Evolutionary conservation across 2,113 vertebrate genomes (phyloP), one percentile per base, ranked within the genome.

Genomic region (Peromyscus leucopus): DNA sequence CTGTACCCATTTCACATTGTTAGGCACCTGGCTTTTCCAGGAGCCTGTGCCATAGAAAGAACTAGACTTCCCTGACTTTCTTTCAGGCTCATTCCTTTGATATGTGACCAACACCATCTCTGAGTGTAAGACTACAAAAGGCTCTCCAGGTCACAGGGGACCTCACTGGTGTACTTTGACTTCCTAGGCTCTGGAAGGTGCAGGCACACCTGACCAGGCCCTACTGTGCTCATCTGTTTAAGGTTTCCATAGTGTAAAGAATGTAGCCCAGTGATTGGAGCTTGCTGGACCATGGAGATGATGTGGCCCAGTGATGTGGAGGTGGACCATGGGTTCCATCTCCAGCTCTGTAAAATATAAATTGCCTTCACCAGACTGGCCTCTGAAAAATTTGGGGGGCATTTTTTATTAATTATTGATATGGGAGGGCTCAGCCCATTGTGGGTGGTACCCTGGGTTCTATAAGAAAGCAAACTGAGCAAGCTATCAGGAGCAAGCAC

Each of bases 111-210:
- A 17, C 15, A 33, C 7, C 55, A 21, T 61, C 15, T 0, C 51
- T 0, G 8, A 22, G 16, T 39, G 0, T 46, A 13, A 42, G 28
- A 6, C 11, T 51, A 21, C 42, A 17, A n/a, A n/a, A 59, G 28
- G n/a, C 3, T 3, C 59, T 13, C 33, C 16, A 48, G 22, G 31
- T 3, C 51, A 2, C 16, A 24, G 36, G 31, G 67, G 7, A 28
- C 15, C 83, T 86, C 31, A 33, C 28, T 24, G 26, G 5, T 24
- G 8, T 55, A 39, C 13, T 15, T 65, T 5, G 7, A 5, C 16
- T 22, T 76, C 78, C 33, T 5, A 8, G 26, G 31, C 31, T 39
- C 46, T 63, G 5, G 57, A 63, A 63, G 28, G 17, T 39, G 4
- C 28, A 46, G 39, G 4, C 4, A 36, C 26, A 39, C 39, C 65